Percentiles rank a stretch among this genome's conserved stretches.
These are phyloP conservation scores for Tachina lurida DNA, from an alignment of 2,888 invertebrate species.

Conservation along the genomic window DNA sequence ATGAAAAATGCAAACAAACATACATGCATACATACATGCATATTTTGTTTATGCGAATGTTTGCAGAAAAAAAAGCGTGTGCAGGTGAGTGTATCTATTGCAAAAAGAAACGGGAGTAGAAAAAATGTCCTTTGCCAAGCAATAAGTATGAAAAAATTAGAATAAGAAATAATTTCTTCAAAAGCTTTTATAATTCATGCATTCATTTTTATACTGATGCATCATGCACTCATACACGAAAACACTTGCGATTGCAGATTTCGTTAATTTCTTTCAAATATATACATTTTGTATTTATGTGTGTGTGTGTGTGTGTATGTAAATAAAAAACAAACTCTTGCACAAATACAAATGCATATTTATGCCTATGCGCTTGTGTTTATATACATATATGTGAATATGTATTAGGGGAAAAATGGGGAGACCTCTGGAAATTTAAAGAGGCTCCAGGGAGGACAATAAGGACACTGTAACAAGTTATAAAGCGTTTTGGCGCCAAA, in stretches of 20 bases:
- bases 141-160: constrained; percentile 68
- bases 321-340: constrained; percentile 60
- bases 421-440: no score
- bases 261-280: constrained; percentile 65
- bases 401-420: not conserved
- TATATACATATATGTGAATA: not conserved
- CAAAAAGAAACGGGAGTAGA: constrained; percentile 33
- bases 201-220: constrained; percentile 48
- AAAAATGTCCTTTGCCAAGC: constrained; percentile 69
- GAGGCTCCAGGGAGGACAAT: no score
- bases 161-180: constrained; percentile 68
- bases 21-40: constrained; percentile 16
- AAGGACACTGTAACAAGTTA: no score
- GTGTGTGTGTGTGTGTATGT: constrained; percentile 62
- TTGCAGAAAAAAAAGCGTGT: not conserved
- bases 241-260: constrained; percentile 56
- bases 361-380: constrained; percentile 19
- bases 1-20: constrained; percentile 51
- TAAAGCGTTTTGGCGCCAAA: no score
- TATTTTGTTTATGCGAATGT: not conserved
- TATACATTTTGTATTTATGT: constrained; percentile 59
- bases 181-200: constrained; percentile 64
- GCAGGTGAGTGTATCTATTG: constrained; percentile 11
- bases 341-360: constrained; percentile 56
- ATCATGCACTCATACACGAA: constrained; percentile 10